A percentile compares a stretch with the other conserved stretches of the same genome.
Conservation (phyloP, 2,888 invertebrate genomes). For the Archaeoteleia sp. region DNA sequence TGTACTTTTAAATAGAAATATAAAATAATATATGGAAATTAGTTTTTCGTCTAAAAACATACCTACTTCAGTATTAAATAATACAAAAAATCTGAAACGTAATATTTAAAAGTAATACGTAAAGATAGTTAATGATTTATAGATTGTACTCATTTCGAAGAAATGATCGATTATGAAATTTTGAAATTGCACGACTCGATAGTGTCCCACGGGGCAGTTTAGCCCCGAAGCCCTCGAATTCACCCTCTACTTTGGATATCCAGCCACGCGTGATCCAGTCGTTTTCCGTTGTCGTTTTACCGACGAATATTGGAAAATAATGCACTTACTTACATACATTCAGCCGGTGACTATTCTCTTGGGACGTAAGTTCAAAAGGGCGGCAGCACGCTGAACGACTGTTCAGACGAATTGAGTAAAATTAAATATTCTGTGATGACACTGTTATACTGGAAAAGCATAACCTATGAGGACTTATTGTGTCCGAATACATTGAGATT, state of each 20-base stretch:
- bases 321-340: constrained; percentile 68
- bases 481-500: no score
- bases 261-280: constrained; percentile 65
- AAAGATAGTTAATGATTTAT: no score
- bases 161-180: constrained; percentile 70
- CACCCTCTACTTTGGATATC: constrained; percentile 64
- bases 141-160: constrained; percentile 4
- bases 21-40: no score
- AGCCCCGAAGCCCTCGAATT: constrained; percentile 58
- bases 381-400: constrained; percentile 34
- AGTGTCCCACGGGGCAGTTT: constrained; percentile 70
- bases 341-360: constrained; percentile 53
- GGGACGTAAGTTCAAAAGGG: constrained; percentile 51
- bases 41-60: no score
- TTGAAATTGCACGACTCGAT: constrained; percentile 64
- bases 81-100: no score
- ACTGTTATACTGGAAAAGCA: no score
- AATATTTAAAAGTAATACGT: no score
- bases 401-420: constrained; percentile 34
- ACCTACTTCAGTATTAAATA: no score
- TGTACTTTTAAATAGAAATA: no score
- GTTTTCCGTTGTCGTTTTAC: constrained; percentile 55
- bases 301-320: constrained; percentile 71
- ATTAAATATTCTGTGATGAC: constrained; percentile 27
- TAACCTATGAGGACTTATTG: no score